phyloP scores from a whole-genome alignment of 2,113 vertebrate genomes.

The Stictonetta naevosa region DNA sequence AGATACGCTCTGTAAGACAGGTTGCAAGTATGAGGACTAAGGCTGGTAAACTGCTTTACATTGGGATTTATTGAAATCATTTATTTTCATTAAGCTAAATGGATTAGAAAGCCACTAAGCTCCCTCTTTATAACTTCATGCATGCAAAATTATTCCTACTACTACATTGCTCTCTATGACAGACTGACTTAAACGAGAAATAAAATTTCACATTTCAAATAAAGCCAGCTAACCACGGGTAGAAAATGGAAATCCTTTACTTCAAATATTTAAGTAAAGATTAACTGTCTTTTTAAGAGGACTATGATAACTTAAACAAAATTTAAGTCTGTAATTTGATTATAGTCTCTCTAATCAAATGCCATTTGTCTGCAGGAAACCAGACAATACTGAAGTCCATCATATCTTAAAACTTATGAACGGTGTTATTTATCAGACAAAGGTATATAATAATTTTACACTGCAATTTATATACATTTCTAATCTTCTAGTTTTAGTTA shows the following conservation, averaged over 20 bases:
- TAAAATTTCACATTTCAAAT: not conserved
- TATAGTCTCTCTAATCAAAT: not conserved
- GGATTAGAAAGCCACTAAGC: conserved; percentile 23
- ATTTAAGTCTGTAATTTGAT: conserved; percentile 32
- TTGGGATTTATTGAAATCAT: not conserved
- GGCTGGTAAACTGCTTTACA: not conserved
- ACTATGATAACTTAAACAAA: not conserved
- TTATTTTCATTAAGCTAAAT: conserved; percentile 28
- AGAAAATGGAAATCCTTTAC: not conserved
- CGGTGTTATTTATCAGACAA: not conserved
- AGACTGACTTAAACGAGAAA: conserved; percentile 24
- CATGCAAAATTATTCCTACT: conserved; percentile 26
- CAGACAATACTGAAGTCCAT: not conserved
- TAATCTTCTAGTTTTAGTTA: not conserved
- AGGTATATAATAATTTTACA: not conserved
- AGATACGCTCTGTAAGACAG: not conserved
- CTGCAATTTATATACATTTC: not conserved
- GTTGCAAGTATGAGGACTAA: not conserved
- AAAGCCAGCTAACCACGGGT: not conserved
- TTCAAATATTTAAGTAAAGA: conserved; percentile 47
- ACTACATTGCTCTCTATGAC: not conserved
- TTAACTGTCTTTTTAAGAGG: conserved; percentile 10
- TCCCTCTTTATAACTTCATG: conserved; percentile 8
- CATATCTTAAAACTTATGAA: not conserved
- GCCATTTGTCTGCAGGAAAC: not conserved